Conservation (phyloP, 2,888 invertebrate genomes). For the Acheta domesticus region DNA sequence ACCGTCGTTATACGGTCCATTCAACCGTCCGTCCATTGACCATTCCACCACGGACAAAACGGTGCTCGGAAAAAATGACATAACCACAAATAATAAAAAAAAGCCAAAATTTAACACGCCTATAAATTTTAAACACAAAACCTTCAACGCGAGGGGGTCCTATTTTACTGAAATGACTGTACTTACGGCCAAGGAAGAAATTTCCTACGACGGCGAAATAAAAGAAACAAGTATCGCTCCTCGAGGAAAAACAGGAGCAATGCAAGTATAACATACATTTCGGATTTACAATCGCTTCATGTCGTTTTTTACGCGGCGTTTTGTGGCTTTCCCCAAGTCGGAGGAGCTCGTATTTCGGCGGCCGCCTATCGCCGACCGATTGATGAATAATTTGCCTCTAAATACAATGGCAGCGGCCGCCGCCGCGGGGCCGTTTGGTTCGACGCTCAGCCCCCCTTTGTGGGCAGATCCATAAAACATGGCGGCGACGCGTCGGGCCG, state of each 20-base stretch:
- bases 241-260: background rate
- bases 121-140: background rate
- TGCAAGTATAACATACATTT: slow-evolving; percentile 18
- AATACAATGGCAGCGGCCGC: background rate
- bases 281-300: slow-evolving; percentile 9
- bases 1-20: background rate
- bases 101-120: background rate
- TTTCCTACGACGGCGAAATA: background rate
- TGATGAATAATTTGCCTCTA: slow-evolving; percentile 18
- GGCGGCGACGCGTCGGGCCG: background rate
- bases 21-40: background rate
- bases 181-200: background rate
- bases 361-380: background rate
- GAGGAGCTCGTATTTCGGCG: slow-evolving; percentile 1
- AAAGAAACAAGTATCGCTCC: slow-evolving; percentile 4
- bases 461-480: background rate
- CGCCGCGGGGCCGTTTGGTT: background rate
- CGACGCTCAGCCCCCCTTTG: background rate
- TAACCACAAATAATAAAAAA: background rate
- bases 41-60: background rate
- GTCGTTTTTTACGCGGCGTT: background rate
- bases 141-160: background rate
- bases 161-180: slow-evolving; percentile 18
- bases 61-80: background rate
- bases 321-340: background rate